A percentile compares a stretch with the other conserved stretches of the same genome.
Evolutionary conservation across 2,113 vertebrate species (phyloP).

Genomic region (Peromyscus leucopus): DNA sequence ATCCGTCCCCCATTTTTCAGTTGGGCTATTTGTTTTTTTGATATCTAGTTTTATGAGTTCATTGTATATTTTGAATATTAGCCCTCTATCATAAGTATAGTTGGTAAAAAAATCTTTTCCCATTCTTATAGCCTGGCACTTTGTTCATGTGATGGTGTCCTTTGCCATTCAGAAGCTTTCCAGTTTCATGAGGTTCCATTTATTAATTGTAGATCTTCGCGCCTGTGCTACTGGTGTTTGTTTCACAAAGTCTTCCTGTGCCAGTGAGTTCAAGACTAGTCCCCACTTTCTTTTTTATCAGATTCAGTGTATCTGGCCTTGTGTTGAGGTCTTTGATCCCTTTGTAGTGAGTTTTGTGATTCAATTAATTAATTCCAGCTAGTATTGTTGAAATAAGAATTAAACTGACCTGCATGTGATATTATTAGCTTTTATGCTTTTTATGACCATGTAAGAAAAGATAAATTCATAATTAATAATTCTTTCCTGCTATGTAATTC

Average conservation of each 20-base stretch:
- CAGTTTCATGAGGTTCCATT: neutral
- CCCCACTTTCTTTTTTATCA: neutral
- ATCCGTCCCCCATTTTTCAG: neutral
- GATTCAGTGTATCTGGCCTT: neutral
- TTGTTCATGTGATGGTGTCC: neutral
- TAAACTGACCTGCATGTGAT: slow-evolving; percentile 1
- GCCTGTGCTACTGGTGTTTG: neutral
- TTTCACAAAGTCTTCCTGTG: neutral
- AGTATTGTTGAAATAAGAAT: neutral
- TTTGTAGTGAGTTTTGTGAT: neutral
- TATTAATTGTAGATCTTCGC: neutral
- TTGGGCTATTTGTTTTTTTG: neutral
- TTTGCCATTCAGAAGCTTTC: neutral
- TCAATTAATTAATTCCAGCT: neutral
- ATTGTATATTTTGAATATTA: neutral
- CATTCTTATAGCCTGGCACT: neutral
- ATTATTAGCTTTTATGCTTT: slow-evolving; percentile 3
- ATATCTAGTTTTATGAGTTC: neutral
- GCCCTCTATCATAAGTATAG: neutral
- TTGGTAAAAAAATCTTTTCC: neutral
- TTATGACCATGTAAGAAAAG: slow-evolving; percentile 52
- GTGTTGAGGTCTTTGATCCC: neutral
- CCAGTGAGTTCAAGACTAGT: neutral
- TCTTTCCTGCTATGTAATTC: neutral
- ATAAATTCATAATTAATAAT: slow-evolving; percentile 2